Percentiles rank a stretch among this genome's conserved stretches.
phyloP scores from a whole-genome alignment of 2,113 vertebrate genomes.

The Ginglymostoma cirratum region DNA sequence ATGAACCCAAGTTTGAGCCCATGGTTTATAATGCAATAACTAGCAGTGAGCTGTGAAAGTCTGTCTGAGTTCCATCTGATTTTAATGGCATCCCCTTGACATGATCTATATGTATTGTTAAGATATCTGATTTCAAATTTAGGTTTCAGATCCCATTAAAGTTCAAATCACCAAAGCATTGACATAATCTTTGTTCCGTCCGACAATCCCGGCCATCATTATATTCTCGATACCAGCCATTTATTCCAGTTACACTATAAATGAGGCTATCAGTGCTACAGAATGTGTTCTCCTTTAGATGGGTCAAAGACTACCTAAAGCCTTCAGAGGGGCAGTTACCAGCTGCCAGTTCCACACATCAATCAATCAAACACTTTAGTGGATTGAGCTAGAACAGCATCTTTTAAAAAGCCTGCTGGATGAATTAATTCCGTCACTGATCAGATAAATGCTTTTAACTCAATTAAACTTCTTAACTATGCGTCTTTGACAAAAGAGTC shows the following conservation, averaged over 20 bases:
- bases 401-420: slow-evolving; percentile 70
- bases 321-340: neutral
- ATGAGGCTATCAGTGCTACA: slow-evolving; percentile 47
- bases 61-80: neutral
- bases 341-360: slow-evolving; percentile 63
- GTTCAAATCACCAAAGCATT: neutral
- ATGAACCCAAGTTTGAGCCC: neutral
- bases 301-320: slow-evolving; percentile 62
- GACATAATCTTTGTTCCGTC: neutral
- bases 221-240: neutral
- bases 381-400: slow-evolving; percentile 50
- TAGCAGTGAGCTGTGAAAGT: neutral
- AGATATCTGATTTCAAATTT: neutral
- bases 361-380: slow-evolving; percentile 63
- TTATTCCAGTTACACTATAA: neutral
- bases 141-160: slow-evolving; percentile 8
- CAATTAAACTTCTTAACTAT: slow-evolving; percentile 70
- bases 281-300: slow-evolving; percentile 64
- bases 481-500: slow-evolving; percentile 60
- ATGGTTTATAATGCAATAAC: neutral
- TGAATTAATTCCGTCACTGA: slow-evolving; percentile 63
- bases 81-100: slow-evolving; percentile 1
- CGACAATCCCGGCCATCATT: neutral
- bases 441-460: slow-evolving; percentile 66
- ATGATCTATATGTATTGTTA: neutral